Conservation (phyloP, 2,888 invertebrate genomes). For the Adineta ricciae region DNA sequence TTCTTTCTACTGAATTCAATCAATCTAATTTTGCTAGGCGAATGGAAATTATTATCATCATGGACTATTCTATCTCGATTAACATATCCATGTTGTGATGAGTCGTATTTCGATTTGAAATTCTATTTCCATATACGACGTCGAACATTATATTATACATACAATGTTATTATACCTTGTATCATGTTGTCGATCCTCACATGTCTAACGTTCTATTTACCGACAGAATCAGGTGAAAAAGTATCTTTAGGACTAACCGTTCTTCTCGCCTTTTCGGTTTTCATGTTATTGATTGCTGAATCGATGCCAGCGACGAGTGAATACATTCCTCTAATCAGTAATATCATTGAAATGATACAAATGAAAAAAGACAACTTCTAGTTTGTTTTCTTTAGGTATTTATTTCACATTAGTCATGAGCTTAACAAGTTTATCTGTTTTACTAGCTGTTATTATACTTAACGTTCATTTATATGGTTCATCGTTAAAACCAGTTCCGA, state of each 20-base stretch:
- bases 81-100: slow-evolving; percentile 52
- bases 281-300: slow-evolving; percentile 56
- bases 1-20: slow-evolving; percentile 50
- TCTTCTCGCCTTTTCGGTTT: slow-evolving; percentile 56
- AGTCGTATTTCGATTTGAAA: slow-evolving; percentile 56
- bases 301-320: slow-evolving; percentile 57
- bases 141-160: slow-evolving; percentile 52
- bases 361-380: too few species aligned
- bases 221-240: slow-evolving; percentile 55
- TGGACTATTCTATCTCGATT: slow-evolving; percentile 34
- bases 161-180: slow-evolving; percentile 57
- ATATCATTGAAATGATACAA: not conserved
- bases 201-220: slow-evolving; percentile 54
- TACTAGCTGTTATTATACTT: slow-evolving; percentile 55
- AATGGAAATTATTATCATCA: slow-evolving; percentile 53
- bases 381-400: slow-evolving; percentile 49
- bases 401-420: slow-evolving; percentile 57
- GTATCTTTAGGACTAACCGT: slow-evolving; percentile 56
- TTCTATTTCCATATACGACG: slow-evolving; percentile 54
- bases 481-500: not conserved
- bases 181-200: slow-evolving; percentile 58
- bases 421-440: slow-evolving; percentile 55
- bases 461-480: slow-evolving; percentile 53
- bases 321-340: slow-evolving; percentile 55
- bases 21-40: slow-evolving; percentile 54